Percentiles rank a stretch among this genome's conserved stretches.
Evolutionary conservation across 1,140 invertebrate species (phyloP).

Genomic region (Bombus difficillimus): DNA sequence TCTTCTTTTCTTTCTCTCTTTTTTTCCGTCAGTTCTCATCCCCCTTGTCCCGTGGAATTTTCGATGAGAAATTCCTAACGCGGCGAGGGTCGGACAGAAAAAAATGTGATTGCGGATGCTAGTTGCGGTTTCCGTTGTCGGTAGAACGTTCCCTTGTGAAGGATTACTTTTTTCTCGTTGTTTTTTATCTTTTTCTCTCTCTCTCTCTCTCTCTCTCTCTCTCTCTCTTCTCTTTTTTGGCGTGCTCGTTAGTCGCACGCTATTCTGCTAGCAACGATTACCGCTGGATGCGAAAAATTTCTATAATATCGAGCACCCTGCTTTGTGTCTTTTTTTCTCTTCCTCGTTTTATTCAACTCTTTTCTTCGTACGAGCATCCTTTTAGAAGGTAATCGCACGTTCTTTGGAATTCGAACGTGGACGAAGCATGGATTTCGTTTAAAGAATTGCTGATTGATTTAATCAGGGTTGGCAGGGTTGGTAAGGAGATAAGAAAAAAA

Average conservation of each 20-base stretch:
- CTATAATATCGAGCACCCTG: background rate
- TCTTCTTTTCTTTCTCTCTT: background rate
- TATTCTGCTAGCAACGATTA: constrained; percentile 12
- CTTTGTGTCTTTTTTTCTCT: too few relatives aligned
- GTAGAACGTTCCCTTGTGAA: constrained; percentile 11
- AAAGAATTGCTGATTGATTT: background rate
- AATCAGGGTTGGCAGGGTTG: constrained; percentile 7
- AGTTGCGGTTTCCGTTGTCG: constrained; percentile 40
- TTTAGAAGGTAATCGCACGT: background rate
- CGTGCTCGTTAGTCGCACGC: background rate
- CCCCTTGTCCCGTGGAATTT: constrained; percentile 38
- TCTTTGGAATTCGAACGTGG: background rate
- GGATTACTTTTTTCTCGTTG: constrained; percentile 29
- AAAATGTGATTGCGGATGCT: constrained; percentile 49
- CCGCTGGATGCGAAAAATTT: background rate
- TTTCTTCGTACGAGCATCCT: too few relatives aligned
- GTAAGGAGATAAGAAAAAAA: background rate
- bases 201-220: too few relatives aligned
- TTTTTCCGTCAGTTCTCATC: background rate
- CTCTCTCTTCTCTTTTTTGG: background rate
- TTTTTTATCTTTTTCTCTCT: background rate
- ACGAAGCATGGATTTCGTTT: background rate
- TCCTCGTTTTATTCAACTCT: background rate
- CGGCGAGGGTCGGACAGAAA: constrained; percentile 6
- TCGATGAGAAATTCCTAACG: constrained; percentile 54